Evolutionary conservation across 2,797 vertebrate species (phyloP), one percentile per base, ranked within the genome.

Genomic region (Eidolon dupreanum): DNA sequence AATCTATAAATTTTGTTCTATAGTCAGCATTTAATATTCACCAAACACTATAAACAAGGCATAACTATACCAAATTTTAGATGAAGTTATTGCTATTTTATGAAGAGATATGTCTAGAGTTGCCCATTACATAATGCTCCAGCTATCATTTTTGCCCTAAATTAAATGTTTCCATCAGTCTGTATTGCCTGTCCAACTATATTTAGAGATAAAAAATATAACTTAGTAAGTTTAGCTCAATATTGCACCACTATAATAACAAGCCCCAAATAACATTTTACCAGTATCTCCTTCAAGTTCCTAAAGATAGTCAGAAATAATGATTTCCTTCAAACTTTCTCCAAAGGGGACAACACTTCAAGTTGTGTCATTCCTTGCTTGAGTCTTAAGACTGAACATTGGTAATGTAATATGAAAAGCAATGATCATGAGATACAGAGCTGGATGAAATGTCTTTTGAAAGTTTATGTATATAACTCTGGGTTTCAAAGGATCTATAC

Each of bases 241-340:
- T 65, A 78, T 93, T 93, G 77, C n/a, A 94, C 26, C 19, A 70
- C 24, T 75, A 91, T 82, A 79, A 71, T 36, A 53, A 75, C 22
- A 71, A 77, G 51, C 19, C 24, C n/a, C 26, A 65, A 31, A n/a
- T 75, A 78, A 73, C 6, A 51, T 36, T 17, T 51, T 16, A 51
- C 46, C 55, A 57, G 7, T 41, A 51, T 22, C 31, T 68, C 31
- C 38, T 43, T 55, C n/a, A 88, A 83, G 28, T 78, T 83, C 31
- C 38, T 71, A 66, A 87, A 82, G 19, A 49, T 16, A 49, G 26
- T 55, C 10, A 55, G 3, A 81, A 68, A 87, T 46, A 26, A 68
- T 61, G 3, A 68, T 61, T 41, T 57, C 43, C 38, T 78, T 31
- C 5, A 11, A 28, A 83, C 4, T 94, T 82, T 74, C 36, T 61